Conservation (phyloP, 2,888 invertebrate species). For the Trisateles emortualis region DNA sequence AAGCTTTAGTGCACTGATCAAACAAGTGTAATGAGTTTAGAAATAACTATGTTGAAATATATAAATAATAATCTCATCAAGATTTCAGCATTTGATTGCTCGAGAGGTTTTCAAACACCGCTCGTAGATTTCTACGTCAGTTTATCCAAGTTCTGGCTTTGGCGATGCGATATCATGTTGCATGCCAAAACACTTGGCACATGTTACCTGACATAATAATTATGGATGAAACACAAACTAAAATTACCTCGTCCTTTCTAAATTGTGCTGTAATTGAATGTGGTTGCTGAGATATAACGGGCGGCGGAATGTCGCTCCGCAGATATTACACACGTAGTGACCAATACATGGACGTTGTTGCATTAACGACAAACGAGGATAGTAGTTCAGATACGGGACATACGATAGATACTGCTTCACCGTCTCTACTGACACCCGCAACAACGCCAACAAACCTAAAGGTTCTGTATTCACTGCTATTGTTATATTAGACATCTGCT, state of each 20-base stretch:
- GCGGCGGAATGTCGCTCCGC: constrained; percentile 64
- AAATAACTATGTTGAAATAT: too few relatives aligned
- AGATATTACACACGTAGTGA: constrained; percentile 70
- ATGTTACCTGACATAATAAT: too few relatives aligned
- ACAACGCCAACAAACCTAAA: constrained; percentile 62
- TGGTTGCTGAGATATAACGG: constrained; percentile 70
- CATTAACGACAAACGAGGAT: constrained; percentile 30
- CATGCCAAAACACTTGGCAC: too few relatives aligned
- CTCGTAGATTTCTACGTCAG: too few relatives aligned
- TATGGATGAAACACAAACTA: too few relatives aligned
- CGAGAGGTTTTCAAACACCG: too few relatives aligned
- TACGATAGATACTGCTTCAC: constrained; percentile 66
- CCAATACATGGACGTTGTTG: constrained; percentile 33
- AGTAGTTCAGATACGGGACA: constrained; percentile 57
- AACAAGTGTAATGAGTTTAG: too few relatives aligned
- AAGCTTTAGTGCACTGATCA: too few relatives aligned
- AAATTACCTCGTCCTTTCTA: constrained; percentile 65
- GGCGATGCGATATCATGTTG: too few relatives aligned
- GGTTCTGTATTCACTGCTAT: constrained; percentile 80
- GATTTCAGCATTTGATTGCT: too few relatives aligned
- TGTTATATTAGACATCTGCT: constrained; percentile 44
- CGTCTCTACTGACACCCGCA: constrained; percentile 68
- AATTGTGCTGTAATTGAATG: constrained; percentile 63
- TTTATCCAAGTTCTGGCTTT: too few relatives aligned
- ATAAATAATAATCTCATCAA: too few relatives aligned